phyloP scores from a whole-genome alignment of 2,888 invertebrate genomes.

The Melanargia galathea region DNA sequence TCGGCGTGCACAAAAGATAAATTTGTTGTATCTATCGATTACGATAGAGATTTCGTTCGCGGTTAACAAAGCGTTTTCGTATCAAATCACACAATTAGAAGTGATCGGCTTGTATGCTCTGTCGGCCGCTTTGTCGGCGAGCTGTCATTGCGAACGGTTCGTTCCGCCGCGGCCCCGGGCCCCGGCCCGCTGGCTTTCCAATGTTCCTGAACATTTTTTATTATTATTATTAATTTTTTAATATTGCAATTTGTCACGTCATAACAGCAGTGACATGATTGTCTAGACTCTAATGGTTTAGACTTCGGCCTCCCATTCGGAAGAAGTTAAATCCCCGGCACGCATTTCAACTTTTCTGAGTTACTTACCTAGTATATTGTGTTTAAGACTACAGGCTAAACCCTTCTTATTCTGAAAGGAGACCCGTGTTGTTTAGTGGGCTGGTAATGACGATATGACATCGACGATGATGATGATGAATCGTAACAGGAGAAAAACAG shows the following conservation, averaged over 20 bases:
- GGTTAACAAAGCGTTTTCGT: conserved; percentile 78
- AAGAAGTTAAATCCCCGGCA: too few relatives aligned
- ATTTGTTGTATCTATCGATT: conserved; percentile 72
- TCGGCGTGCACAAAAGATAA: conserved; percentile 66
- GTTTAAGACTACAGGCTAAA: too few relatives aligned
- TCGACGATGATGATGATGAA: too few relatives aligned
- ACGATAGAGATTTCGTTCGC: conserved; percentile 73
- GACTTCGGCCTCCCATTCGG: too few relatives aligned
- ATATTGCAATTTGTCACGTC: not conserved
- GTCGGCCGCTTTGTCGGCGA: conserved; percentile 74
- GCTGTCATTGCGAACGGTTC: conserved; percentile 60
- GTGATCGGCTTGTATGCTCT: conserved; percentile 67
- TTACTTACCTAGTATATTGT: too few relatives aligned
- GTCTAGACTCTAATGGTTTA: too few relatives aligned
- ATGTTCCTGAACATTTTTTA: not conserved
- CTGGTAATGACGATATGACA: too few relatives aligned
- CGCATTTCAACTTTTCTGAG: too few relatives aligned
- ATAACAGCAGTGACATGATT: too few relatives aligned
- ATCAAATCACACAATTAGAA: conserved; percentile 82
- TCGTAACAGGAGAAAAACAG: too few relatives aligned
- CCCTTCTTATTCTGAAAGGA: too few relatives aligned
- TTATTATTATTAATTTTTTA: not conserved
- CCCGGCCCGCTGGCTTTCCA: conserved; percentile 39
- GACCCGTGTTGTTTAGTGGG: too few relatives aligned
- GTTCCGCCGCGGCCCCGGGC: conserved; percentile 52